Evolutionary conservation across 2,888 invertebrate species (phyloP).

Genomic region (Podotricha telesiphe): DNA sequence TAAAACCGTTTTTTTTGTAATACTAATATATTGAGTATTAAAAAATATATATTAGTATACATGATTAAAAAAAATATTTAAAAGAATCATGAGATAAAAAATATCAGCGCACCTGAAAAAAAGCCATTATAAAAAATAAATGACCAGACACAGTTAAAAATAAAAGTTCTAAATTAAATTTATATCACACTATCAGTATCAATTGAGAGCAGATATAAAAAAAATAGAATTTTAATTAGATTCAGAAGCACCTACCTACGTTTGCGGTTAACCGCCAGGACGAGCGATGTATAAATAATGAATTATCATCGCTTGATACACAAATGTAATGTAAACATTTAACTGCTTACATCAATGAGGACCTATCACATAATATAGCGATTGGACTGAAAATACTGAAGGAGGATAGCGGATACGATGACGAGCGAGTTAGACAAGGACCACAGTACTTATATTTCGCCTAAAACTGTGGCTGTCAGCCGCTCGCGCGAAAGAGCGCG

Average conservation of each 20-base stretch:
- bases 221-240: neutral
- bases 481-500: conserved; percentile 71
- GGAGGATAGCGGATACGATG: conserved; percentile 53
- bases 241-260: conserved; percentile 33
- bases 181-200: no score
- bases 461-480: conserved; percentile 70
- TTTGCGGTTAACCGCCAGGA: conserved; percentile 24
- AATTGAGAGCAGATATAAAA: neutral
- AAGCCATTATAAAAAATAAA: no score
- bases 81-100: no score
- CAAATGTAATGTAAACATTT: conserved; percentile 75
- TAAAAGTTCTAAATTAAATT: no score
- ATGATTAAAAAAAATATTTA: no score
- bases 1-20: no score
- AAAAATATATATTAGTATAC: no score
- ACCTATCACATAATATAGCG: conserved; percentile 48
- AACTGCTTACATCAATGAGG: conserved; percentile 70
- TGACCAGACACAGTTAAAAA: no score
- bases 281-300: conserved; percentile 33
- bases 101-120: no score
- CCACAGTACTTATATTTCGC: conserved; percentile 63
- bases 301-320: conserved; percentile 55
- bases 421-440: conserved; percentile 56
- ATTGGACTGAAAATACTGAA: conserved; percentile 53
- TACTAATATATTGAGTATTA: no score